Evolutionary conservation across 2,888 invertebrate genomes (phyloP).

Genomic region (Eudasyphora cyanicolor): DNA sequence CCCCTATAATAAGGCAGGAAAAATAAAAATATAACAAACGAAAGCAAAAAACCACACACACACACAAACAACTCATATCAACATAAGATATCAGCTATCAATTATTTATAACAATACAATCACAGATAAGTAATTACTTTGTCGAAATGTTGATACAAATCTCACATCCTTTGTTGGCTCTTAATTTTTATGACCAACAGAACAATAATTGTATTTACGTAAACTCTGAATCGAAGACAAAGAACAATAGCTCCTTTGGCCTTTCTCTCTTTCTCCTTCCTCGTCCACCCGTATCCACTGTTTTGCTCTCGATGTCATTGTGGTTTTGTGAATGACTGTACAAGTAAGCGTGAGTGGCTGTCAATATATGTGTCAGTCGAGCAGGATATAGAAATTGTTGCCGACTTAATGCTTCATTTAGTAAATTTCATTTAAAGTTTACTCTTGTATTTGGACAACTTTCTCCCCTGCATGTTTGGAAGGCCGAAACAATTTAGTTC

Average conservation of each 20-base stretch:
- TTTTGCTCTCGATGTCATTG: too few species aligned
- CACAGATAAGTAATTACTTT: slow-evolving; percentile 58
- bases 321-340: not conserved
- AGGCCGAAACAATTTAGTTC: not conserved
- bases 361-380: not conserved
- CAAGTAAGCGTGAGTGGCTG: not conserved
- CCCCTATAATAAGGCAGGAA: too few species aligned
- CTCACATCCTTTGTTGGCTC: not conserved
- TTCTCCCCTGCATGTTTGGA: too few species aligned
- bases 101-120: slow-evolving; percentile 52
- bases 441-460: not conserved
- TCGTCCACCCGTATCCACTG: too few species aligned
- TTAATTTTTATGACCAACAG: not conserved
- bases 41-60: too few species aligned
- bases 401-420: slow-evolving; percentile 35
- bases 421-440: slow-evolving; percentile 25
- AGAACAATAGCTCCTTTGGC: too few species aligned
- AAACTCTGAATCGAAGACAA: not conserved
- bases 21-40: too few species aligned
- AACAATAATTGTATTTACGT: slow-evolving; percentile 12
- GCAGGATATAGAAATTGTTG: not conserved
- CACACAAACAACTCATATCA: not conserved
- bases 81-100: slow-evolving; percentile 22
- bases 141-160: slow-evolving; percentile 32
- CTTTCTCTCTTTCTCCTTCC: not conserved